Conservation (phyloP, 2,113 vertebrate species). For the Mustelus asterias region DNA sequence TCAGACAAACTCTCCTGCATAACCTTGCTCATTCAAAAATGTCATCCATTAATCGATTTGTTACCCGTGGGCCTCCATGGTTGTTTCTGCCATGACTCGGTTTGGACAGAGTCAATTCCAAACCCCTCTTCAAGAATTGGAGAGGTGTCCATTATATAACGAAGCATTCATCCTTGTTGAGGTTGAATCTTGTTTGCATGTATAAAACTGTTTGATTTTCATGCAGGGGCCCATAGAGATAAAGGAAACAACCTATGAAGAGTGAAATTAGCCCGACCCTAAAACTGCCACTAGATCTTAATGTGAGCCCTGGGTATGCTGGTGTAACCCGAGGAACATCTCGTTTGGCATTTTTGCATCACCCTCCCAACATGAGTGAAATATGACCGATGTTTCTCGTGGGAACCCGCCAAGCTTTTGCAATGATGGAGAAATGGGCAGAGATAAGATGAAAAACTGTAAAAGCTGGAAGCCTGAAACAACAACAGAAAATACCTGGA, state of each 20-base stretch:
- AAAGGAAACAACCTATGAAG: not conserved
- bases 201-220: not conserved
- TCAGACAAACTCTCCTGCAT: not conserved
- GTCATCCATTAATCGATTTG: not conserved
- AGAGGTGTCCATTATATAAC: not conserved
- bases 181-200: not conserved
- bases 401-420: not conserved
- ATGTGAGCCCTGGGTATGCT: not conserved
- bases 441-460: not conserved
- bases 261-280: not conserved
- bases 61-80: not conserved
- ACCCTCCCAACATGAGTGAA: not conserved
- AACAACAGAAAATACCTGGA: not conserved
- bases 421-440: not conserved
- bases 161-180: not conserved
- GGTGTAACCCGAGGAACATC: not conserved
- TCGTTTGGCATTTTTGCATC: too few species aligned
- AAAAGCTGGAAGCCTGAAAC: not conserved
- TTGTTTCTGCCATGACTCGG: not conserved
- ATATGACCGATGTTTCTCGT: not conserved
- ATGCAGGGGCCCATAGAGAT: not conserved
- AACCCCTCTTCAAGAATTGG: not conserved
- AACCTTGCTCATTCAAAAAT: conserved; percentile 16
- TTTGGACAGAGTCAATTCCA: not conserved
- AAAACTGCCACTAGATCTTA: not conserved